Evolutionary conservation across 2,888 invertebrate genomes (phyloP), one percentile per base, ranked within the genome.

Genomic region (Troides helena): DNA sequence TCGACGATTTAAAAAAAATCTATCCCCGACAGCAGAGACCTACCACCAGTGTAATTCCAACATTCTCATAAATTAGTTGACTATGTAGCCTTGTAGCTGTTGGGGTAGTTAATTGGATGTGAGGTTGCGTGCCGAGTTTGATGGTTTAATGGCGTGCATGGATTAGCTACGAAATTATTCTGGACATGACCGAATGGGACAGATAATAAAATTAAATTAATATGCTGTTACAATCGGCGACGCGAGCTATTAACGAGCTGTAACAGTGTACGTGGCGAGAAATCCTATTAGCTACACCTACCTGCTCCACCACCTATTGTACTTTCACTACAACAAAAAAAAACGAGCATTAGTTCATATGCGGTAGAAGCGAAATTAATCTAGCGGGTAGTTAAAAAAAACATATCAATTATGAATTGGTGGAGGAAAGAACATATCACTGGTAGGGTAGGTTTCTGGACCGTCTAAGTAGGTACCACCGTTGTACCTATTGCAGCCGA

Each of bases 151-250:
- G 39, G 65, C 58, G 65, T 65, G 65, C 58, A 25, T 5, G 43
- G 46, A 25, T 25, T 12, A 14, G 46, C 46, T 46, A 12, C 14
- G 58, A 58, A 58, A 65, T 59, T 21, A 14, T 57, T 65, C 23
- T 14, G n/a, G 18, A 59, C 58, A 6, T 59, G 58, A 18, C 58
- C 46, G 58, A 58, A 58, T 58, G 58, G 12, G 17, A 46, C 43
- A 56, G 59, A 59, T 65, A 65, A 59, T 46, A 25, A 65, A 65
- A 65, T 8, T 65, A 59, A 59, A 58, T 25, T 30, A 1, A 59
- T 59, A 46, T 25, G 18, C 36, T 56, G 17, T 36, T 30, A 53
- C 53, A 53, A 30, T 30, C 39, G 25, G 25, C 46, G 59, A 25
- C 25, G 46, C 43, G 39, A 39, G 36, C 36, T n/a, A 36, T 62